A percentile compares a stretch with the other conserved stretches of the same genome.
These are phyloP conservation scores for Drosophila sulfurigaster DNA, from an alignment of 1,140 invertebrate species.

Conservation along the genomic window DNA sequence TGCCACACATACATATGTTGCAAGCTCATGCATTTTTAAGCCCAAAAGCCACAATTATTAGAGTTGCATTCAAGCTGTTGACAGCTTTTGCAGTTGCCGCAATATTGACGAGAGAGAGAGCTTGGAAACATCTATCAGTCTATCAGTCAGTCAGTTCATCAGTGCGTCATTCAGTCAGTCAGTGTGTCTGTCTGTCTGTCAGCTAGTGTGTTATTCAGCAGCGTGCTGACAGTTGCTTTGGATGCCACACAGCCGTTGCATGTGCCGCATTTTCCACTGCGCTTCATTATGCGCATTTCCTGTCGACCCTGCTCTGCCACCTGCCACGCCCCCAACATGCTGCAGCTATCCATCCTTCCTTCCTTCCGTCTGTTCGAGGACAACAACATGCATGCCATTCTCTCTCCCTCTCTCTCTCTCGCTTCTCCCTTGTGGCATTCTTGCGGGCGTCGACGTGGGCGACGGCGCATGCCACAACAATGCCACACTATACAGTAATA, in stretches of 20 bases:
- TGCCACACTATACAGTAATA: slow-evolving; percentile 59
- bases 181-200: slow-evolving; percentile 1
- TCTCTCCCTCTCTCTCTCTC: not conserved
- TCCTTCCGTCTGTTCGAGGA: slow-evolving; percentile 18
- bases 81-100: slow-evolving; percentile 15
- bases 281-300: slow-evolving; percentile 72
- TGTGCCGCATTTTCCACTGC: slow-evolving; percentile 64
- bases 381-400: slow-evolving; percentile 43
- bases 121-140: not conserved
- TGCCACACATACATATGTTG: slow-evolving; percentile 2
- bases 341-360: slow-evolving; percentile 29
- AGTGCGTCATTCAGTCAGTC: not conserved
- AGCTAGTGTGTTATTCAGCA: slow-evolving; percentile 14
- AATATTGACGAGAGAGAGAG: slow-evolving; percentile 11
- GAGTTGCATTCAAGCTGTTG: slow-evolving; percentile 19
- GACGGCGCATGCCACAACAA: slow-evolving; percentile 43
- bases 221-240: slow-evolving; percentile 36
- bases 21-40: slow-evolving; percentile 24
- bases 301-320: slow-evolving; percentile 6
- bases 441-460: slow-evolving; percentile 43
- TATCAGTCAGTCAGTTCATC: not conserved
- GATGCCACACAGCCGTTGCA: slow-evolving; percentile 34
- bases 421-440: slow-evolving; percentile 16
- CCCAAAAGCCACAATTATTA: slow-evolving; percentile 43
- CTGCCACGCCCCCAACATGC: slow-evolving; percentile 16